Evolutionary conservation across 2,113 vertebrate genomes (phyloP).

Genomic region (Sturnus vulgaris): DNA sequence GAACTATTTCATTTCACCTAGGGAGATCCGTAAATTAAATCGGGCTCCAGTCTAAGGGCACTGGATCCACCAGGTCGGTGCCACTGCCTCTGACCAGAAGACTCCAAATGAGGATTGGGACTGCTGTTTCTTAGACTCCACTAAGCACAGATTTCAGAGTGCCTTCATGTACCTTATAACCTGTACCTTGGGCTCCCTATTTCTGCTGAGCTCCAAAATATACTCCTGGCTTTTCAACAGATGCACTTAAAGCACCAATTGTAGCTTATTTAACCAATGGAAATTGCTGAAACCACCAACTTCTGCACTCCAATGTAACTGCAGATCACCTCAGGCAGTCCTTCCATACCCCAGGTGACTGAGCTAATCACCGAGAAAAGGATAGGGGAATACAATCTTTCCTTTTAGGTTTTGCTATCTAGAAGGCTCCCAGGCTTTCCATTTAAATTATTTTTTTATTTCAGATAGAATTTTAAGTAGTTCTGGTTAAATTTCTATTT

Average conservation of each 20-base stretch:
- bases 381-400: background rate
- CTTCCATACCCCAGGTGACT: background rate
- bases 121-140: background rate
- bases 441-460: background rate
- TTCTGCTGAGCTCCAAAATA: background rate
- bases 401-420: background rate
- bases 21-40: background rate
- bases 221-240: background rate
- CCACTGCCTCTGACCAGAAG: background rate
- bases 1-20: background rate
- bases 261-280: background rate
- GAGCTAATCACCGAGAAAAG: background rate
- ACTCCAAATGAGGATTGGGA: background rate
- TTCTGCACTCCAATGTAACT: background rate
- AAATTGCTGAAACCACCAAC: background rate
- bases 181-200: background rate
- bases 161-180: background rate
- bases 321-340: background rate
- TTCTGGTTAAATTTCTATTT: background rate
- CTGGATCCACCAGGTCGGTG: background rate
- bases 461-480: background rate
- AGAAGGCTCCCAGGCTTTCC: background rate
- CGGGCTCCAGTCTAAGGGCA: background rate
- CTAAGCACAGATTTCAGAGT: background rate
- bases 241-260: background rate